Evolutionary conservation across 2,888 invertebrate species (phyloP).

Genomic region (Tetragonisca angustula): DNA sequence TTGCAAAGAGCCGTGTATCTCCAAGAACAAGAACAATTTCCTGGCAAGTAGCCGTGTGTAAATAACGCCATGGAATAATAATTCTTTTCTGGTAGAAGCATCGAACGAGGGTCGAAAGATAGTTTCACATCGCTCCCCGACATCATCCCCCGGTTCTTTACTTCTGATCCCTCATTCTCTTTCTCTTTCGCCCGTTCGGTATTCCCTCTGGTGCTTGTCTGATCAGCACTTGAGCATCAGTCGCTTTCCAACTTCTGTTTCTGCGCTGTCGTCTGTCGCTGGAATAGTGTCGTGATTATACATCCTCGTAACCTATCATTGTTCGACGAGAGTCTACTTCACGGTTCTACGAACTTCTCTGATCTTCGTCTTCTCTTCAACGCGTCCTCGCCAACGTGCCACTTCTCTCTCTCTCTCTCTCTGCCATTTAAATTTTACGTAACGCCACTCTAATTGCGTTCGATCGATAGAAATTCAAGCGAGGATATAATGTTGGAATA

Average conservation of each 20-base stretch:
- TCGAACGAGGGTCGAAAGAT: not conserved
- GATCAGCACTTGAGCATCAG: slow-evolving; percentile 3
- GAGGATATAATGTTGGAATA: not conserved
- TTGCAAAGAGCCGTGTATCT: too few species aligned
- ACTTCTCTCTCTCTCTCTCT: not conserved
- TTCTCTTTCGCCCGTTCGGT: not conserved
- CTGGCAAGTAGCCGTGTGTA: too few species aligned
- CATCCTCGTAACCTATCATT: slow-evolving; percentile 3
- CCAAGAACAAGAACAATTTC: too few species aligned
- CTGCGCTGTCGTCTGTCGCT: slow-evolving; percentile 8
- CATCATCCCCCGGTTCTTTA: not conserved
- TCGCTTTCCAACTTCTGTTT: slow-evolving; percentile 16
- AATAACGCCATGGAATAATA: too few species aligned
- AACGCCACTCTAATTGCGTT: not conserved
- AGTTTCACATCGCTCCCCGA: not conserved
- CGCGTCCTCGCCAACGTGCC: not conserved
- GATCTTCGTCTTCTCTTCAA: not conserved
- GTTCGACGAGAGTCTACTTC: not conserved
- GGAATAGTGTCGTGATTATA: slow-evolving; percentile 22
- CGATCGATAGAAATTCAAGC: not conserved
- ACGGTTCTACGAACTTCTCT: not conserved
- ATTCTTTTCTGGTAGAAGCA: not conserved
- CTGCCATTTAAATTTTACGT: not conserved
- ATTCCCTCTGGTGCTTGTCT: not conserved
- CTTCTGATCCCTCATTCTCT: not conserved